Percentiles rank a stretch among this genome's conserved stretches.
Evolutionary conservation across 2,113 vertebrate genomes (phyloP).

Genomic region (Colinus virginianus): DNA sequence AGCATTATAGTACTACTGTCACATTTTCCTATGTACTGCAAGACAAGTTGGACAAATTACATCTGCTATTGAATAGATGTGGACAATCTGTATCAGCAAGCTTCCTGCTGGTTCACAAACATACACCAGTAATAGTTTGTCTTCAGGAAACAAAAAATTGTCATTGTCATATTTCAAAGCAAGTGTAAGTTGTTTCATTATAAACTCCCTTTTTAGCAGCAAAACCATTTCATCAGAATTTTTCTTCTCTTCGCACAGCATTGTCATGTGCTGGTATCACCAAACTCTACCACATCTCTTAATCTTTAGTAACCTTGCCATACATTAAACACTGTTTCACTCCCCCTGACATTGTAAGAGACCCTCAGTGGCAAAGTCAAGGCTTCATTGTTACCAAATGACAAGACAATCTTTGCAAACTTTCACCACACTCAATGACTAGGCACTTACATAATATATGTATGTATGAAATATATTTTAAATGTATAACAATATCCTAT

Average conservation of each 20-base stretch:
- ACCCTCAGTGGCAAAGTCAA: not conserved
- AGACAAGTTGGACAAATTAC: slow-evolving; percentile 53
- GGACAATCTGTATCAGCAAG: slow-evolving; percentile 64
- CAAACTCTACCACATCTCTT: slow-evolving; percentile 49
- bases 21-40: too few species aligned
- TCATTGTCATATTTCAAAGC: slow-evolving; percentile 76
- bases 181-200: slow-evolving; percentile 80
- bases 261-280: slow-evolving; percentile 45
- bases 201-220: slow-evolving; percentile 76
- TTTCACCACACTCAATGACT: slow-evolving; percentile 12
- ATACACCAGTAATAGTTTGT: slow-evolving; percentile 73
- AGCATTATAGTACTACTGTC: too few species aligned
- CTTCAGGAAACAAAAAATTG: slow-evolving; percentile 78
- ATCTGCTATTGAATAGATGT: slow-evolving; percentile 45
- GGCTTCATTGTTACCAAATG: not conserved
- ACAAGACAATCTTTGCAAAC: slow-evolving; percentile 5
- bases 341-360: slow-evolving; percentile 34
- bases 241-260: slow-evolving; percentile 64
- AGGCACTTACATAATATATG: not conserved
- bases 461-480: not conserved
- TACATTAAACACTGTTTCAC: slow-evolving; percentile 29
- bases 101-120: slow-evolving; percentile 68
- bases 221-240: slow-evolving; percentile 78
- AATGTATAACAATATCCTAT: slow-evolving; percentile 17
- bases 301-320: slow-evolving; percentile 19